These are phyloP conservation scores for Carlito syrichta DNA, from an alignment of 2,113 vertebrate species.

Conservation along the genomic window DNA sequence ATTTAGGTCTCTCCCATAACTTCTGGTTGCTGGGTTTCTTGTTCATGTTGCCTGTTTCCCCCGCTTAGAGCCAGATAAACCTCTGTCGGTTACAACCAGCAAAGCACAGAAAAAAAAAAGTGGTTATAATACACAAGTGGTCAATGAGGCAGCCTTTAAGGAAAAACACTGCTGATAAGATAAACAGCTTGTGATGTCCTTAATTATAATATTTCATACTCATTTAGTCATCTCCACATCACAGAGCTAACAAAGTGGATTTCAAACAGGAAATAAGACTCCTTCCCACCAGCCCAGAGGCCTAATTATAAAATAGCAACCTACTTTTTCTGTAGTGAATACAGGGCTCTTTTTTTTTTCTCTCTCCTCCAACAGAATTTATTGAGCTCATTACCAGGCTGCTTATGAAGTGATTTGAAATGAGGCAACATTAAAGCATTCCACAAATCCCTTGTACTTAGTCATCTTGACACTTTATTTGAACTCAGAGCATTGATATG, in stretches of 20 bases:
- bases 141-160: conserved; percentile 80
- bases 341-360: conserved; percentile 69
- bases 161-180: conserved; percentile 84
- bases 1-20: background rate
- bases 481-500: conserved; percentile 91
- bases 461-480: conserved; percentile 93
- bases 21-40: conserved; percentile 44
- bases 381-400: conserved; percentile 91
- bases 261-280: conserved; percentile 85
- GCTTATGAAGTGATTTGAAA: conserved; percentile 92
- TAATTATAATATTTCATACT: conserved; percentile 91
- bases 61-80: conserved; percentile 49
- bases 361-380: conserved; percentile 78
- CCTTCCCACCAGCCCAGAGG: conserved; percentile 85
- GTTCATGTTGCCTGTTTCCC: background rate
- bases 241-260: conserved; percentile 85
- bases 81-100: conserved; percentile 59
- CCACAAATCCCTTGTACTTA: conserved; percentile 92
- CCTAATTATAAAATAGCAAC: conserved; percentile 91
- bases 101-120: conserved; percentile 70
- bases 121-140: conserved; percentile 73
- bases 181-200: conserved; percentile 89
- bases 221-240: conserved; percentile 86
- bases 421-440: conserved; percentile 89
- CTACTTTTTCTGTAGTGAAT: conserved; percentile 79